Evolutionary conservation across 2,888 invertebrate species (phyloP), one percentile per base, ranked within the genome.

Genomic region (Spilosoma lubricipeda): DNA sequence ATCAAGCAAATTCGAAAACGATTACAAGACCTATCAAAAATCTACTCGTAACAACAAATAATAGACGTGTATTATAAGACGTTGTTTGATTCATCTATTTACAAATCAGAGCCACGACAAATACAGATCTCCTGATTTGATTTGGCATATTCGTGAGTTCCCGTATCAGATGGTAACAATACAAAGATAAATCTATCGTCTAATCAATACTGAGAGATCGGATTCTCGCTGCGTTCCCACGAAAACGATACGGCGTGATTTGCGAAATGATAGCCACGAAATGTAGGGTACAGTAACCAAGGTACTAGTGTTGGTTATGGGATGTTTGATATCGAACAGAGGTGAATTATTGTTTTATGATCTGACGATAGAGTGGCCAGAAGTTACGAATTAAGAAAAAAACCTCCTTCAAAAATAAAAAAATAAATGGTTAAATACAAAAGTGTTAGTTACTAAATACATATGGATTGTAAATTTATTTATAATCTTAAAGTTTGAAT

Each of bases 191-290:
- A 92, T 91, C 91, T 89, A 87, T 84, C 83, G 81, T 80, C 86
- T 90, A 91, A 91, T 91, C 91, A 89, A 89, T 90, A 86, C 84
- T 83, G 81, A 77, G 85, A 88, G 90, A 90, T 91, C 91, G 76
- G 77, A 85, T 76, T 80, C 78, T 83, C 80, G 78, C 81, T 79
- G 80, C 82, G 90, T 93, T 93, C 93, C 91, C 93, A 93, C 93
- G 93, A 91, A 91, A 89, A 86, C 86, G 88, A 83, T 79, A 75
- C 75, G 56, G 64, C 67, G 82, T 88, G 90, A 87, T 87, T 87
- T 85, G 89, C 85, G 83, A 87, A 89, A 91, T 89, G 88, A 89
- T 89, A 87, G 85, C 78, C 75, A 79, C 67, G 76, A 74, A 82
- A 84, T 84, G 71, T 85, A 75, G 85, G 80, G 69, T 82, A 78